These are phyloP conservation scores for Salmo trutta DNA, from an alignment of 2,797 vertebrate species.

Conservation along the genomic window DNA sequence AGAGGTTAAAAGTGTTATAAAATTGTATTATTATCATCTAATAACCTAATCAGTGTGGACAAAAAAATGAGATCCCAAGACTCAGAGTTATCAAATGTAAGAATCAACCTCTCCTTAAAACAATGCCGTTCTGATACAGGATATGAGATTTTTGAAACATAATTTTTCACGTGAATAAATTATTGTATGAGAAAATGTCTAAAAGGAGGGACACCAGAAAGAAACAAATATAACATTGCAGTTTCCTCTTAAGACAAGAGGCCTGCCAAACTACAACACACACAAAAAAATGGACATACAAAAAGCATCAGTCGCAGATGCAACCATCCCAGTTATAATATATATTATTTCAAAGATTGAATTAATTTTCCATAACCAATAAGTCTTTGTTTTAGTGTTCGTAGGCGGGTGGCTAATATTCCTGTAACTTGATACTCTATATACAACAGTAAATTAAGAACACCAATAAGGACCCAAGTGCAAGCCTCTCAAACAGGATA, in stretches of 20 bases:
- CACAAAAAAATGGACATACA: neutral
- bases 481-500: neutral
- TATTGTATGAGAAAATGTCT: neutral
- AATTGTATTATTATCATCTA: conserved; percentile 53
- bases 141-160: neutral
- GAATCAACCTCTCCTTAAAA: conserved; percentile 11
- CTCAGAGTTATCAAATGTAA: conserved; percentile 22
- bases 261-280: neutral
- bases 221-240: neutral
- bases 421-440: conserved; percentile 16
- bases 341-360: neutral
- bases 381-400: conserved; percentile 13
- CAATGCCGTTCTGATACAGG: conserved; percentile 38
- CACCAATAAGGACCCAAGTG: conserved; percentile 6
- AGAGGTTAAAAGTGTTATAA: conserved; percentile 55
- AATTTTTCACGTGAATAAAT: neutral
- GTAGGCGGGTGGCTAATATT: conserved; percentile 27
- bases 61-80: conserved; percentile 32
- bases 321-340: neutral
- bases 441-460: conserved; percentile 25
- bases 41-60: conserved; percentile 24
- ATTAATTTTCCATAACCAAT: neutral
- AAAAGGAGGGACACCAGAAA: neutral
- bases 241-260: neutral
- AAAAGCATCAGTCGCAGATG: neutral